Conservation (phyloP, 2,113 vertebrate species). For the Melanerpes formicivorus region DNA sequence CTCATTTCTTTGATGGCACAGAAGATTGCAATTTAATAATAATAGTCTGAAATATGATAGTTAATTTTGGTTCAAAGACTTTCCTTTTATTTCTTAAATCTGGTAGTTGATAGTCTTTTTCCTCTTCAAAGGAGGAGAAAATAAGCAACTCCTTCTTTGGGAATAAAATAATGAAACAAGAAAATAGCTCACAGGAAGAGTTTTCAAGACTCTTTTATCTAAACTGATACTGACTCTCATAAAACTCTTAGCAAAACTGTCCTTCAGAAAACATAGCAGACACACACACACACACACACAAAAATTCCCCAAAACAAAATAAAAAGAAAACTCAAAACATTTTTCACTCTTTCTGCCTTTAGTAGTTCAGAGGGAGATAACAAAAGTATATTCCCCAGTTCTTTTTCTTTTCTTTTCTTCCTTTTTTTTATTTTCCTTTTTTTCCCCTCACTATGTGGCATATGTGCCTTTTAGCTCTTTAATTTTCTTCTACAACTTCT, state of each 20-base stretch:
- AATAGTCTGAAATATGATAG: neutral
- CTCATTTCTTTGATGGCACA: neutral
- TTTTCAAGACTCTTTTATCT: slow-evolving; percentile 26
- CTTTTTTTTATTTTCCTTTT: neutral
- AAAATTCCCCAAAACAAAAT: neutral
- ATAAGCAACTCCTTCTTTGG: slow-evolving; percentile 10
- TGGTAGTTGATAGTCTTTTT: neutral
- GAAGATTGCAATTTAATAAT: neutral
- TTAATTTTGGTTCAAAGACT: slow-evolving; percentile 51
- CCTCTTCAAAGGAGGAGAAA: slow-evolving; percentile 40
- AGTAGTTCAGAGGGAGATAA: neutral
- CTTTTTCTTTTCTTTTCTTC: neutral
- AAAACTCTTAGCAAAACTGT: slow-evolving; percentile 22
- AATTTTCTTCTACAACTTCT: slow-evolving; percentile 24
- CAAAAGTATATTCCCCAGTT: neutral
- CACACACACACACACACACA: neutral
- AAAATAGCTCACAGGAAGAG: slow-evolving; percentile 1
- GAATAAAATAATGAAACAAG: slow-evolving; percentile 35
- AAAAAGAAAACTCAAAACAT: neutral
- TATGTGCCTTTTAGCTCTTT: slow-evolving; percentile 29
- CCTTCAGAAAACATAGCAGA: neutral
- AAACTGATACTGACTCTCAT: neutral
- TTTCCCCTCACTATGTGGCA: neutral
- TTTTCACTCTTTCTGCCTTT: neutral
- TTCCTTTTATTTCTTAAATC: neutral